phyloP scores from a whole-genome alignment of 2,113 vertebrate genomes.

The Anoplopoma fimbria region DNA sequence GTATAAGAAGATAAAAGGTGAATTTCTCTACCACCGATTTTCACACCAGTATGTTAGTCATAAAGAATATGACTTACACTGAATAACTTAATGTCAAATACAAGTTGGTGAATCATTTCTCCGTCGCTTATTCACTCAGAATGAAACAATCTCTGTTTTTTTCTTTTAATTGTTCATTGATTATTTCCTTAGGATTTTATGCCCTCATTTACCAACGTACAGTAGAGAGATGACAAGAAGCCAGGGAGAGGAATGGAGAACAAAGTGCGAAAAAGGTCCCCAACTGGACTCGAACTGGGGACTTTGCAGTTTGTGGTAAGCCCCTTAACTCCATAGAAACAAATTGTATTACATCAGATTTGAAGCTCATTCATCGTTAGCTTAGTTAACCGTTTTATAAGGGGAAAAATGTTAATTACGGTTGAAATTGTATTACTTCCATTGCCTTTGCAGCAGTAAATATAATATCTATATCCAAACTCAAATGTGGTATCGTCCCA shows the following conservation, averaged over 20 bases:
- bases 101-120: not conserved
- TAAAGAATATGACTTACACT: not conserved
- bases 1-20: not conserved
- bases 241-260: not conserved
- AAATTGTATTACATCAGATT: not conserved
- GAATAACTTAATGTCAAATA: too few species aligned
- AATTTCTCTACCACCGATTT: not conserved
- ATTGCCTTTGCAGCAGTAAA: conserved; percentile 11
- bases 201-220: not conserved
- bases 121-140: not conserved
- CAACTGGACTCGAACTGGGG: not conserved
- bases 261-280: not conserved
- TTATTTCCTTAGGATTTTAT: not conserved
- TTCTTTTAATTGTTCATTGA: not conserved
- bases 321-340: not conserved
- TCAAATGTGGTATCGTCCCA: conserved; percentile 15
- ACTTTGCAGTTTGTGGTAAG: not conserved
- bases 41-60: not conserved
- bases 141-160: not conserved
- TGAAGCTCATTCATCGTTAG: not conserved
- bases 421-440: conserved; percentile 2
- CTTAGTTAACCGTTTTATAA: conserved; percentile 22
- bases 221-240: not conserved
- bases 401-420: conserved; percentile 19
- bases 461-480: conserved; percentile 21